Evolutionary conservation across 30 jellyfish, hydroid and myxozoan species (phyloP), one percentile per base, ranked within the genome.

Genomic region (Turritopsis rubra): DNA sequence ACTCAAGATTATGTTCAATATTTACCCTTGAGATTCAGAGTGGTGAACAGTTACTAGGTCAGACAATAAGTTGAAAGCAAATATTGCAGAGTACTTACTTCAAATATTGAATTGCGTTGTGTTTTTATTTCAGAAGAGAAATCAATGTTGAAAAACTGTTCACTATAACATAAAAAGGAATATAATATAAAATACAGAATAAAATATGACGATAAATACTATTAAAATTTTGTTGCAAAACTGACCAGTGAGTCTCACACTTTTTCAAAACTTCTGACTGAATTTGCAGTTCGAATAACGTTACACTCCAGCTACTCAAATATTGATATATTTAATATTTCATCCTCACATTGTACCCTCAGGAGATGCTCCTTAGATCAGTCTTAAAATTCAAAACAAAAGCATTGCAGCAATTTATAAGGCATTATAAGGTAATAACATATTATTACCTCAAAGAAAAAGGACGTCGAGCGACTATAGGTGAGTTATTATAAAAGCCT

Each of bases 51-150:
- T 41, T 41, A 13, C 60, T 3, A 41, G 5, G 13, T 41, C 60
- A 41, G 9, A 41, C 13, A 41, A 41, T 41, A 3, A 13, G 60
- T 3, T 41, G 13, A 41, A 13, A 41, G 13, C 60, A 41, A 41
- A 41, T 41, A 41, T 41, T 41, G 60, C 5, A 41, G 60, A 41
- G 60, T 9, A 31, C 99, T 86, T 79, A 94, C 99, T 53, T 95
- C 96, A 79, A 94, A 94, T 17, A 94, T 94, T 28, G 99, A 89
- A 65, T 94, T 94, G 52, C 97, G 83, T 75, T 97, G 71, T 68
- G 97, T 88, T 13, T 84, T 77, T 66, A 89, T 86, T 22, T 85
- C 88, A 0, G 96, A 86, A 17, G 95, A 85, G 19, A 93, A 86
- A 71, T 89, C 99, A 53, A 94, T 94, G 29, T 92, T 90, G 79